phyloP scores from a whole-genome alignment of 2,888 invertebrate genomes.

The Leistus spinibarbis region DNA sequence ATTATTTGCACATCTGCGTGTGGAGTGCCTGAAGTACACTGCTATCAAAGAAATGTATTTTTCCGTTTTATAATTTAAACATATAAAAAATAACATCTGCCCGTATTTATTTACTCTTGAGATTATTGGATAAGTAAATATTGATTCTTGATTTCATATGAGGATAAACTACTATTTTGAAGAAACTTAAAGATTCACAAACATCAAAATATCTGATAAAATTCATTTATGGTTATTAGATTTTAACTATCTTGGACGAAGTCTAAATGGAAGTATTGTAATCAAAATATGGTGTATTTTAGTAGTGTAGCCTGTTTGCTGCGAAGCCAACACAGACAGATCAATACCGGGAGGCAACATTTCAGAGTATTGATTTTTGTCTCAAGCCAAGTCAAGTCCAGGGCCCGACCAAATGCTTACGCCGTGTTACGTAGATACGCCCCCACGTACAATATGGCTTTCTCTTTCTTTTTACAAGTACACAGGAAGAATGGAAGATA shows the following conservation, averaged over 20 bases:
- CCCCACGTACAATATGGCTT: conserved; percentile 6
- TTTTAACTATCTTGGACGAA: too few relatives aligned
- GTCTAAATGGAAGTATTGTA: not conserved
- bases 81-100: not conserved
- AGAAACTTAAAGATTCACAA: too few relatives aligned
- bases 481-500: not conserved
- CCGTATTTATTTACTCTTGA: not conserved
- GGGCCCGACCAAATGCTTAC: conserved; percentile 25
- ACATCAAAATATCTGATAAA: too few relatives aligned
- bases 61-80: not conserved
- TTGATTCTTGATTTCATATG: too few relatives aligned
- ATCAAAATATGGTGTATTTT: not conserved
- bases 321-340: conserved; percentile 11
- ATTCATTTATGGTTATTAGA: too few relatives aligned
- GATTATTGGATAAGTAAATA: too few relatives aligned
- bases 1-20: not conserved
- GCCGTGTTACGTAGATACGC: conserved; percentile 6
- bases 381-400: conserved; percentile 29
- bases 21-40: not conserved
- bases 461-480: conserved; percentile 7
- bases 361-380: conserved; percentile 23
- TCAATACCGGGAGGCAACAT: conserved; percentile 25
- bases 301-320: not conserved
- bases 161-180: too few relatives aligned
- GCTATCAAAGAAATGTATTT: not conserved